phyloP scores from a whole-genome alignment of 2,888 invertebrate genomes.

The Lingula anatina region DNA sequence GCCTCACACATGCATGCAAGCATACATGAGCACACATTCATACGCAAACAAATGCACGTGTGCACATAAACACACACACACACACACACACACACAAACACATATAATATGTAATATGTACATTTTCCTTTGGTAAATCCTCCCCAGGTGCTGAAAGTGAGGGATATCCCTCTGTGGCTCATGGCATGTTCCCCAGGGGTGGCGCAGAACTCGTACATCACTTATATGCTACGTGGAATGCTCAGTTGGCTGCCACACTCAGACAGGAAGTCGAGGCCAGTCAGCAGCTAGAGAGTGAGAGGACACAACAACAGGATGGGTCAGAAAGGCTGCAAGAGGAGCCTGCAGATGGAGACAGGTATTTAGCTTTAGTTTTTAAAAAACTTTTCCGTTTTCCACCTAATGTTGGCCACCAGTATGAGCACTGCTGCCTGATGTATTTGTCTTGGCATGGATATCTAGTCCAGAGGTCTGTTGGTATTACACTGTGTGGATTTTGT shows the following conservation, averaged over 20 bases:
- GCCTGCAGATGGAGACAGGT: not conserved
- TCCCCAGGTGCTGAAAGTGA: conserved; percentile 71
- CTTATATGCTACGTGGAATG: conserved; percentile 75
- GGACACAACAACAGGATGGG: conserved; percentile 42
- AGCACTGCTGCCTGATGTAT: no score
- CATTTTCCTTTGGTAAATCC: no score
- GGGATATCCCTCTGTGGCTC: conserved; percentile 75
- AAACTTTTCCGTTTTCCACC: no score
- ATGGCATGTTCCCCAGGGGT: conserved; percentile 79
- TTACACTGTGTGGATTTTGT: no score
- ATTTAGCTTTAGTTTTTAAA: no score
- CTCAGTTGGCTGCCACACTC: conserved; percentile 60
- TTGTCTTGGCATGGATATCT: no score
- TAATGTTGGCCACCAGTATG: no score
- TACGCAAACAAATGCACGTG: not conserved
- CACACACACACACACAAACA: no score
- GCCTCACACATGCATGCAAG: not conserved
- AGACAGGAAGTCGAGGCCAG: conserved; percentile 18
- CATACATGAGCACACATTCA: not conserved
- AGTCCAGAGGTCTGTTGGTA: no score
- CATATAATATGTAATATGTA: not conserved
- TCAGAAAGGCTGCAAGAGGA: conserved; percentile 64
- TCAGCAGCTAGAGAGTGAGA: conserved; percentile 16
- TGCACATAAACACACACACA: no score
- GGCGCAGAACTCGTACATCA: conserved; percentile 69